Evolutionary conservation across 1,140 invertebrate species (phyloP), one percentile per base, ranked within the genome.

Genomic region (Drosophila seguyi): DNA sequence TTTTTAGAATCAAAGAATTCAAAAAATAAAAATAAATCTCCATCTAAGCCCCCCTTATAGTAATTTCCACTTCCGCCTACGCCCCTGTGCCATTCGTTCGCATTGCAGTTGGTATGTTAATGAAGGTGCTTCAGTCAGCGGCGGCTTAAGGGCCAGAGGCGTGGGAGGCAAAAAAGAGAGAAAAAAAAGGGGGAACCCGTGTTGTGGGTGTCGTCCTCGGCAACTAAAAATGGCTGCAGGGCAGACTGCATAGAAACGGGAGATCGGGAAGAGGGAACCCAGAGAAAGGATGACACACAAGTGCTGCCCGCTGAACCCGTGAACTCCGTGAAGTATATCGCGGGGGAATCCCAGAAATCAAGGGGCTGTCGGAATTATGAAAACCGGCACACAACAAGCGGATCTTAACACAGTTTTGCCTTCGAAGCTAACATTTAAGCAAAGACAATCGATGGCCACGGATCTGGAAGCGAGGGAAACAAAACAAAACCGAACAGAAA

Each of bases 31-130:
- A 29, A 3, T 8, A 10, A 11, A 31, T 11, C 3, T 2, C 0
- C n/a, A 8, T 29, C 10, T 11, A 10, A 31, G 8, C 8, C 39
- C 27, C 42, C 36, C 6, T 14, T 1, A 6, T 14, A 47, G 25
- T 29, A 27, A 41, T 25, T 16, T 6, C 14, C 4, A 3, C 7
- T 13, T 29, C n/a, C 16, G 31, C 8, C 55, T 27, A 61, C 48
- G 47, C 41, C 57, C 13, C 47, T 45, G 47, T 20, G 27, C 25
- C 25, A 29, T 38, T 27, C 18, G 13, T 71, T 76, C 39, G 39
- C 56, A 61, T 50, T 87, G 84, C 80, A 86, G 84, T 71, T 77
- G 84, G 80, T 88, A 88, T 88, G 84, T 90, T 88, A 88, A 88
- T 88, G 85, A 88, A 88, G 85, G 85, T 88, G 85, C 85, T 90